phyloP scores from a whole-genome alignment of 2,113 vertebrate species.

The Python bivittatus region DNA sequence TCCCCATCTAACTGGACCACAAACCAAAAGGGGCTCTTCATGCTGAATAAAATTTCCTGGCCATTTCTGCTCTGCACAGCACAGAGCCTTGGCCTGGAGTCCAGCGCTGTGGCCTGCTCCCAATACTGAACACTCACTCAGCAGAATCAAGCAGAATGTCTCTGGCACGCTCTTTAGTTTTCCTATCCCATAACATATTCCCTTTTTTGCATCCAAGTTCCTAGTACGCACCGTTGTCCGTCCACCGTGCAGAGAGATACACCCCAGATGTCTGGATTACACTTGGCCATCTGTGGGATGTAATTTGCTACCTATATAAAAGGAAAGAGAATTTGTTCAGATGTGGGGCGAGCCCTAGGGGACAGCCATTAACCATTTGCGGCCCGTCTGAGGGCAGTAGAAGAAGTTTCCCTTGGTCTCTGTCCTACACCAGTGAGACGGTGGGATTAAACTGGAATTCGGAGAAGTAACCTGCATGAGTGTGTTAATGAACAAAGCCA shows the following conservation, averaged over 20 bases:
- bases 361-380: neutral
- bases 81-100: neutral
- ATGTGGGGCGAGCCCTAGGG: no score
- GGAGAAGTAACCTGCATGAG: neutral
- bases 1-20: neutral
- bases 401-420: neutral
- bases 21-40: neutral
- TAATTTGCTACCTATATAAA: slow-evolving; percentile 9
- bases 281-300: slow-evolving; percentile 19
- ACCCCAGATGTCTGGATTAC: slow-evolving; percentile 15
- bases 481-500: neutral
- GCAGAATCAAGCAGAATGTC: neutral
- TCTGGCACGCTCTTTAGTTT: neutral
- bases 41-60: no score
- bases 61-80: neutral
- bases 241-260: slow-evolving; percentile 23
- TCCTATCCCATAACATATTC: neutral
- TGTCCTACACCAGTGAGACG: neutral
- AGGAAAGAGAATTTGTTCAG: neutral
- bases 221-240: slow-evolving; percentile 9
- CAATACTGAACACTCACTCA: neutral
- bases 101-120: neutral
- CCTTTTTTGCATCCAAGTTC: neutral
- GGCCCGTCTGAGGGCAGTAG: neutral
- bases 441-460: neutral